Base-by-base conservation (phyloP, 2,888 invertebrate species). In the Aphodius sticticus region DNA sequence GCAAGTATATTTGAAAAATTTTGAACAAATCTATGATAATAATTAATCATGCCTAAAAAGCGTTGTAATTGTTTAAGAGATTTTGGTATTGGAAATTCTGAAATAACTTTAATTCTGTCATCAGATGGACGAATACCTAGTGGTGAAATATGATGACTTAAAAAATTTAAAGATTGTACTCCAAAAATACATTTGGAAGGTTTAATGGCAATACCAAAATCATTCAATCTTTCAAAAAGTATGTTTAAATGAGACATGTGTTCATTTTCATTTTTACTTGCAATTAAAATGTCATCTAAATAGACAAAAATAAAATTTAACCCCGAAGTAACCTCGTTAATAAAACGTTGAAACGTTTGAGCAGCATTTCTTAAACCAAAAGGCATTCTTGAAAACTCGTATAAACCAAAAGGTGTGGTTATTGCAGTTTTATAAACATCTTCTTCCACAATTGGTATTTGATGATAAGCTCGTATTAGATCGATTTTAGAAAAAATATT, bases 401-500 rank as follows among this genome's bases (percentile, higher is more conserved):
- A 84, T 35, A 84, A 69, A 1, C 83, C 84, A 69, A 84, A 84
- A 14, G 3, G 26, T 26, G 26, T 26, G 83, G 82, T 82, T 0
- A 83, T 81, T 1, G 84, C 83, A 0, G 84, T 84, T 78, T 85
- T 84, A 5, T 69, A 82, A 6, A 89, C 85, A 79, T 89, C 87
- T 4, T 84, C 85, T 6, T 79, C 70, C 6, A 79, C 76, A 0
- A 84, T 26, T 26, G 26, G 26, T 26, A 26, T 26, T 26, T 26
- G 26, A 26, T 26, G n/a, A 26, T 26, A 77, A 1, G 87, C 88
- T 5, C 85, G 82, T 0, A 84, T 83, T 2, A 89, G 82, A 82
- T 88, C 88, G 5, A 88, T 78, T 0, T 82, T 86, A 0, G 84
- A 84, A 77, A 86, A 87, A 6, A 86, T 78, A 7, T 36, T 82